Percentiles rank a stretch among this genome's conserved stretches.
Evolutionary conservation across 1,140 invertebrate species (phyloP).

Genomic region (Meloidogyne hapla): DNA sequence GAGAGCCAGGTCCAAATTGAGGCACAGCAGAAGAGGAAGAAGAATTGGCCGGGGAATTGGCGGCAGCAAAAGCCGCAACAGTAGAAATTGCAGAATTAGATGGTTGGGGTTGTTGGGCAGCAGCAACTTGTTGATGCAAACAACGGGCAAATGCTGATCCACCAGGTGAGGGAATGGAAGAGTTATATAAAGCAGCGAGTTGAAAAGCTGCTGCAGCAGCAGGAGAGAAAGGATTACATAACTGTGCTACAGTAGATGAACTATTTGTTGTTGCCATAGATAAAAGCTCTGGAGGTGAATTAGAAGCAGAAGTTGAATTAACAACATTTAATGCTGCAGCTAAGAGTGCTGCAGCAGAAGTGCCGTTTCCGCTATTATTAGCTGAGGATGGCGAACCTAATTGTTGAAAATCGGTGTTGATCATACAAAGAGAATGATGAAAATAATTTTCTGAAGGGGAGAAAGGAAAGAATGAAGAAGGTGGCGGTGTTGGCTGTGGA

Average conservation of each 20-base stretch:
- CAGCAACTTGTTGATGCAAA: not conserved
- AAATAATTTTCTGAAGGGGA: not conserved
- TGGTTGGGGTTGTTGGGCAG: not conserved
- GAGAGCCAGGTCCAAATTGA: not conserved
- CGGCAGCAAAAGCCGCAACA: not conserved
- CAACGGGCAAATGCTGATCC: not conserved
- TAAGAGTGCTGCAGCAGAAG: not conserved
- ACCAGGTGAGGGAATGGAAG: not conserved
- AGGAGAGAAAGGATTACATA: not conserved
- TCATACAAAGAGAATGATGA: not conserved
- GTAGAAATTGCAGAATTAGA: not conserved
- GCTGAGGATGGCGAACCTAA: not conserved
- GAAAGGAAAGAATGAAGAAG: not conserved
- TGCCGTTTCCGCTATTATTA: not conserved
- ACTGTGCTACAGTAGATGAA: not conserved
- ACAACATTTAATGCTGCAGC: slow-evolving; percentile 1
- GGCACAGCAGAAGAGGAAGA: not conserved
- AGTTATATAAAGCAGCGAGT: not conserved
- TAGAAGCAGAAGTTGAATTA: slow-evolving; percentile 2
- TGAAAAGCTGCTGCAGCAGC: not conserved
- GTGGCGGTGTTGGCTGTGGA: not conserved
- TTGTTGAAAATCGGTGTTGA: not conserved
- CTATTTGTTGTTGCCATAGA: not conserved
- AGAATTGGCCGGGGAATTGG: slow-evolving; percentile 1
- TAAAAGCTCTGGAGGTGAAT: not conserved